These are phyloP conservation scores for Morone chrysops DNA, from an alignment of 2,113 vertebrate genomes.

Conservation along the genomic window DNA sequence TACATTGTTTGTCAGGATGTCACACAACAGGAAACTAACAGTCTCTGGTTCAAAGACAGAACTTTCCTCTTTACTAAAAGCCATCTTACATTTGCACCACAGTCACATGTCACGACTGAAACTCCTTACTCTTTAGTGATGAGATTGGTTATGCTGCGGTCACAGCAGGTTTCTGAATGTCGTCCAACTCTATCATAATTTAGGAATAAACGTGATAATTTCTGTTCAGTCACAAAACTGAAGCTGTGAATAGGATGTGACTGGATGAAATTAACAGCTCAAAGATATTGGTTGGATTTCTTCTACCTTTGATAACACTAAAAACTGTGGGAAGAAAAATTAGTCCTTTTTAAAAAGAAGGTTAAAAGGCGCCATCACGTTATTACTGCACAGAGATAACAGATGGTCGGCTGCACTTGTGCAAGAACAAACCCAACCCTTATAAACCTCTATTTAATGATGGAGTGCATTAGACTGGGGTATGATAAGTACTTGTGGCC, in stretches of 20 bases:
- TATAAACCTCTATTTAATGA: not conserved
- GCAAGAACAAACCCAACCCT: not conserved
- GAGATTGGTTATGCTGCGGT: not conserved
- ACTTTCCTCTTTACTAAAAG: constrained; percentile 2
- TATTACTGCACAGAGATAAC: constrained; percentile 19
- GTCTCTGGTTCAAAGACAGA: not conserved
- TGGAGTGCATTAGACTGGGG: not conserved
- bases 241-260: not conserved
- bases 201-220: too few relatives aligned
- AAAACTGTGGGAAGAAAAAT: not conserved
- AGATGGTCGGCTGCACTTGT: constrained; percentile 9
- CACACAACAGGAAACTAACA: too few relatives aligned
- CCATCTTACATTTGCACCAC: not conserved
- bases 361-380: not conserved
- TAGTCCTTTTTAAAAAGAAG: not conserved
- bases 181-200: not conserved
- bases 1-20: too few relatives aligned
- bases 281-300: not conserved
- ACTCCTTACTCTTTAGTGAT: not conserved
- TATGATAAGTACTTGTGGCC: not conserved
- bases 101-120: not conserved
- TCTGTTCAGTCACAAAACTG: not conserved
- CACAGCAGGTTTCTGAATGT: not conserved
- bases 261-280: not conserved
- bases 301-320: not conserved